Base-by-base conservation (phyloP, 2,797 vertebrate species). In the Cottoperca gobio region DNA sequence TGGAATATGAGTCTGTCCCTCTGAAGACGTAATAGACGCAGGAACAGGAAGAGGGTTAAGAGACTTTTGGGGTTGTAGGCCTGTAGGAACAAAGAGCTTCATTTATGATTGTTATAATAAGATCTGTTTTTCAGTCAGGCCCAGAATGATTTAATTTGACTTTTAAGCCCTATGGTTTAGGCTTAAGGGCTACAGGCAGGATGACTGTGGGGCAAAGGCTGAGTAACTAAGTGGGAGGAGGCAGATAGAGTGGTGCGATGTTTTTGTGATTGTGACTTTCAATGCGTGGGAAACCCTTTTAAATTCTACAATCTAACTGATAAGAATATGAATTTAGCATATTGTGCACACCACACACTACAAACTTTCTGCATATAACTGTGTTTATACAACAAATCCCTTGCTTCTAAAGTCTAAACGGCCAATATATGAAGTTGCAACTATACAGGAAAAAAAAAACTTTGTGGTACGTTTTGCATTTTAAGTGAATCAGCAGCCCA, bases 61-160 rank as follows among this genome's bases (percentile, higher is more conserved):
- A 83, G 88, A 72, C 77, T 72, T 77, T 75, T 76, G 76, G 79
- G 82, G 70, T 84, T 81, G 54, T 72, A 46, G 68, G 81, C 78
- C 61, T 65, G 37, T 19, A 62, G 66, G 81, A 92, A 93, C 91
- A 93, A 93, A 94, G 90, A 80, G 60, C 65, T 86, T 90, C 78
- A 89, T 94, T 94, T 93, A 93, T 91, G 90, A 89, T 86, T 87
- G 77, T 89, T 89, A 77, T 87, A 92, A 91, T 90, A 74, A 92
- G 86, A 91, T 88, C 76, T 90, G 78, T 79, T 90, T 92, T 84
- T 64, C 80, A 90, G 86, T 71, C 76, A 13, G 82, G 42, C 70
- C 74, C 82, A 79, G 70, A 76, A 84, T 90, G 76, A 91, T 91
- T 92, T 89, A 48, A 91, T 91, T 88, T 88, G 81, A 89, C 78